These are phyloP conservation scores for Colossoma macropomum DNA, from an alignment of 2,113 vertebrate genomes.

Conservation along the genomic window DNA sequence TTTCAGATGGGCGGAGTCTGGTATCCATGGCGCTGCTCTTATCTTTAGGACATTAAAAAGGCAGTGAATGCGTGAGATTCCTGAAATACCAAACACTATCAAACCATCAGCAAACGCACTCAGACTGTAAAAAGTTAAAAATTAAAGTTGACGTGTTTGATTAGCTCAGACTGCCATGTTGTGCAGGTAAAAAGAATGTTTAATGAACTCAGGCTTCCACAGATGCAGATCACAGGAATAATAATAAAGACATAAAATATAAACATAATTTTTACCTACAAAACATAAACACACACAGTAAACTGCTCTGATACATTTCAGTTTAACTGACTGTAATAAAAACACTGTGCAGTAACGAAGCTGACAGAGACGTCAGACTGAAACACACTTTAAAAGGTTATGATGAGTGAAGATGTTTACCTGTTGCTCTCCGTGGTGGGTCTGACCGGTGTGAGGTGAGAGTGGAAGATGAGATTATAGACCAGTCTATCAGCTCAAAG, in stretches of 20 bases:
- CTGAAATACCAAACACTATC: background rate
- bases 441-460: background rate
- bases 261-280: too few species aligned
- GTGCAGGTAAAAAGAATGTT: too few species aligned
- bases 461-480: background rate
- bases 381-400: background rate
- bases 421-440: background rate
- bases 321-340: too few species aligned
- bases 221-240: background rate
- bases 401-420: conserved; percentile 14
- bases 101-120: background rate
- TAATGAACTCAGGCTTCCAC: background rate
- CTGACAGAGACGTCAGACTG: background rate
- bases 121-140: background rate
- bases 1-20: background rate
- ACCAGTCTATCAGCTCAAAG: background rate
- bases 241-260: background rate
- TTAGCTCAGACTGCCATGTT: background rate
- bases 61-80: background rate
- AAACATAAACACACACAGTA: background rate
- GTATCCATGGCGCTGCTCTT: background rate
- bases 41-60: background rate
- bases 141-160: background rate
- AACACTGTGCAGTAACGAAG: too few species aligned
- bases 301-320: too few species aligned